Conservation (phyloP, 2,797 vertebrate species). For the Sebastolobus altivelis region DNA sequence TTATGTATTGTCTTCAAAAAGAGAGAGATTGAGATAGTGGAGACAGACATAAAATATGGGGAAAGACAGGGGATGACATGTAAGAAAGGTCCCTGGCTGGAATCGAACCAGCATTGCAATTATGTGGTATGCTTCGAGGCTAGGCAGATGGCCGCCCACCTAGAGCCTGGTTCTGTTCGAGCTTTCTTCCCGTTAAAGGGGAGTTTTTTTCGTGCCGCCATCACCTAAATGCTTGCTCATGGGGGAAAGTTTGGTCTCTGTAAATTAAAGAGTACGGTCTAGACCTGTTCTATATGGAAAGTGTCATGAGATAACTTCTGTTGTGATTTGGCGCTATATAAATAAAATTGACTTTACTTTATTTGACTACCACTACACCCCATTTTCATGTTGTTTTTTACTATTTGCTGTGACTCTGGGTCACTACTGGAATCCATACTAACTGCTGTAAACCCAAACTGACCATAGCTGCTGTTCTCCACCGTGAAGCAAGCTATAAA, state of each 20-base stretch:
- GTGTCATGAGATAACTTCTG: too few species aligned
- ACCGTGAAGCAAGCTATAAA: neutral
- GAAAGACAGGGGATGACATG: neutral
- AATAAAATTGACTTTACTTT: too few species aligned
- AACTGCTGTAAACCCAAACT: constrained; percentile 2
- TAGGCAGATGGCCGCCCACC: neutral
- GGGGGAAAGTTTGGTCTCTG: neutral
- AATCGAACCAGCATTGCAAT: neutral
- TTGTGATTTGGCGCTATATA: too few species aligned
- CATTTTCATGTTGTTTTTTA: neutral
- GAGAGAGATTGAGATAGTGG: neutral
- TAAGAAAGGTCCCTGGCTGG: neutral
- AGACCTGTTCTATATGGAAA: neutral
- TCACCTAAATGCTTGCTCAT: neutral
- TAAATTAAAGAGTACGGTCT: neutral
- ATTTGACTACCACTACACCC: neutral
- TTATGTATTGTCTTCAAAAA: neutral
- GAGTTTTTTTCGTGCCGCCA: neutral
- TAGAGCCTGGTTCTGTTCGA: neutral
- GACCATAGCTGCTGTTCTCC: neutral
- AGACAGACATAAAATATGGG: neutral
- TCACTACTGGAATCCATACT: neutral
- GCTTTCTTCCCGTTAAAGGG: neutral
- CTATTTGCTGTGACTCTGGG: neutral
- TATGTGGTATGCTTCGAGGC: neutral